A percentile compares a stretch with the other conserved stretches of the same genome.
Evolutionary conservation across 2,797 vertebrate species (phyloP).

Genomic region (Threskiornis aethiopicus): DNA sequence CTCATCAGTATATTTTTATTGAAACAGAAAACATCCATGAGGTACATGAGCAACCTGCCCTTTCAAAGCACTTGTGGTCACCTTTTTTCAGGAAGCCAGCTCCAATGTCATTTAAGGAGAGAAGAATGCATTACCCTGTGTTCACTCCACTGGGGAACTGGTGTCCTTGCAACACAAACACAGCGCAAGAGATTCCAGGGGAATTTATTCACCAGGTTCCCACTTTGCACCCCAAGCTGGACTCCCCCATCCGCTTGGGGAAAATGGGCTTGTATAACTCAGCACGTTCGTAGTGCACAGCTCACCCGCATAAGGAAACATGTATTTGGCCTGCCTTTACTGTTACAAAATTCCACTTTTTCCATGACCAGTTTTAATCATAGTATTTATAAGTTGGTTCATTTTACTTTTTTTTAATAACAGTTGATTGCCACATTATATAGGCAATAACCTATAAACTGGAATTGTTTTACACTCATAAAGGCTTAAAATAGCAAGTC

Average conservation of each 20-base stretch:
- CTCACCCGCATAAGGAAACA: neutral
- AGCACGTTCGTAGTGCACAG: neutral
- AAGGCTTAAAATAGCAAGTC: constrained; percentile 63
- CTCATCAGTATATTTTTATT: neutral
- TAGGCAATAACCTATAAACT: constrained; percentile 39
- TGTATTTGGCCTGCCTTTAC: neutral
- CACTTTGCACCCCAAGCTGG: neutral
- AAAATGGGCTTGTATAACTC: neutral
- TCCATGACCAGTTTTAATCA: neutral
- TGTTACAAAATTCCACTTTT: neutral
- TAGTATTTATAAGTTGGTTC: neutral
- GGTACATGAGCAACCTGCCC: neutral
- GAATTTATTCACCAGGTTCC: neutral
- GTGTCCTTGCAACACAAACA: neutral
- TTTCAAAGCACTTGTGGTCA: neutral
- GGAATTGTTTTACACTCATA: constrained; percentile 39
- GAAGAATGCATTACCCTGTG: neutral
- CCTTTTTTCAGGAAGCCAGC: neutral
- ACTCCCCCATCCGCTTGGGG: neutral
- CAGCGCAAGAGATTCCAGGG: neutral
- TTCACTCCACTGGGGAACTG: neutral
- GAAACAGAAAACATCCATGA: neutral
- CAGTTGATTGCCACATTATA: constrained; percentile 9
- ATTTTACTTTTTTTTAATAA: constrained; percentile 38
- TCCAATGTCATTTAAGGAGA: neutral